A percentile compares a stretch with the other conserved stretches of the same genome.
These are phyloP conservation scores for Ophion costatus DNA, from an alignment of 2,888 invertebrate species.

Conservation along the genomic window DNA sequence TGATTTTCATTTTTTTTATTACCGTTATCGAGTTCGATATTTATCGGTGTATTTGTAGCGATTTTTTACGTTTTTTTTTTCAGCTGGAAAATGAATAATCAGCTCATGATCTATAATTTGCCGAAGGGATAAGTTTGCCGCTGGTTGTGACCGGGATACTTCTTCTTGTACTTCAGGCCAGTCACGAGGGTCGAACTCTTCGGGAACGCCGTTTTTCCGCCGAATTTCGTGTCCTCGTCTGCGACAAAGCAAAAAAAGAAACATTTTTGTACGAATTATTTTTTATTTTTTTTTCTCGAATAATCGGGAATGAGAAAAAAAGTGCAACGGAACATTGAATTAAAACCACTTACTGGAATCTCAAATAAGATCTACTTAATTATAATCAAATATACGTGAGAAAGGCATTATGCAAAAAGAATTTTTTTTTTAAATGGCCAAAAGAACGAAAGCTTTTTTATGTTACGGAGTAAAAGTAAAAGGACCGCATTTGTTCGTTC, in stretches of 20 bases:
- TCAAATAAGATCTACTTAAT: too few relatives aligned
- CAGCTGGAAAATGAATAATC: constrained; percentile 6
- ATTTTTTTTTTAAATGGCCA: too few relatives aligned
- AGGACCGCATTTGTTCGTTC: too few relatives aligned
- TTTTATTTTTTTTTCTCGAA: background rate
- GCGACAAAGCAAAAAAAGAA: constrained; percentile 64
- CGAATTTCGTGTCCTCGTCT: constrained; percentile 89
- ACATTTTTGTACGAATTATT: background rate
- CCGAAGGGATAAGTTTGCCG: constrained; percentile 82
- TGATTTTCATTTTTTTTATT: background rate
- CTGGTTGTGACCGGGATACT: constrained; percentile 90
- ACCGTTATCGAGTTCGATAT: background rate
- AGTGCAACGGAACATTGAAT: too few relatives aligned
- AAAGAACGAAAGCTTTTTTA: background rate
- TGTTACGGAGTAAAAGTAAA: background rate
- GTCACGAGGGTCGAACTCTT: constrained; percentile 93
- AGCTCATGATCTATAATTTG: background rate
- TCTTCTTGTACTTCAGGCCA: constrained; percentile 92
- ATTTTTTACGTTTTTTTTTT: constrained; percentile 26
- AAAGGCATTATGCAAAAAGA: too few relatives aligned
- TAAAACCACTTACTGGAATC: too few relatives aligned
- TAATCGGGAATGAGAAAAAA: too few relatives aligned
- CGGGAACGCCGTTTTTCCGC: constrained; percentile 93
- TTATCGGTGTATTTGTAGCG: background rate
- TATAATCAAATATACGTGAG: too few relatives aligned